Conservation (phyloP, 1,140 invertebrate species). For the Episyrphus balteatus region DNA sequence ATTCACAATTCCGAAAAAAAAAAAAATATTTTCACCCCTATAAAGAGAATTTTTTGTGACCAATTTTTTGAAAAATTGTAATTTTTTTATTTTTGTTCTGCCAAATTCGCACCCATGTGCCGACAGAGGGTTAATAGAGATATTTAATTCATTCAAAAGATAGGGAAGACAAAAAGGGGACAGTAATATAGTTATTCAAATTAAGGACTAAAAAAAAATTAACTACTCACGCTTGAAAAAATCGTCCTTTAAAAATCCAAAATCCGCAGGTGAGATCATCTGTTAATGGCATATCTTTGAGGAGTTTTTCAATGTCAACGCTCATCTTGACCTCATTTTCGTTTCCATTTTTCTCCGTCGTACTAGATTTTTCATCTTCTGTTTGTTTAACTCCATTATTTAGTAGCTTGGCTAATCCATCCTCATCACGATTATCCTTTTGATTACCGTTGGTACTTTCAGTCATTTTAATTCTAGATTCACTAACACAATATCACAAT, state of each 20-base stretch:
- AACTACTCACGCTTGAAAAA: conserved; percentile 40
- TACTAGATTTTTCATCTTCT: background rate
- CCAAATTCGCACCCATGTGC: too few species aligned
- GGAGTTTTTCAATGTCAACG: conserved; percentile 41
- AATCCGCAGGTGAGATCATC: conserved; percentile 54
- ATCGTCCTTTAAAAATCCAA: conserved; percentile 44
- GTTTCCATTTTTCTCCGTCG: conserved; percentile 13
- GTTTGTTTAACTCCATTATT: conserved; percentile 18
- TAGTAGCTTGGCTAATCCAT: conserved; percentile 14
- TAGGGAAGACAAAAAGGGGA: too few species aligned
- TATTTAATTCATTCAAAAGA: too few species aligned
- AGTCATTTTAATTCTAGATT: conserved; percentile 10
- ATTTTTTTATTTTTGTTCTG: too few species aligned
- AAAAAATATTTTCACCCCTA: too few species aligned
- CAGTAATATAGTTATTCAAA: too few species aligned
- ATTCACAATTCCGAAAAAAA: too few species aligned
- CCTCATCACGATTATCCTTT: conserved; percentile 9
- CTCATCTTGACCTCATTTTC: conserved; percentile 23
- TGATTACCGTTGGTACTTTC: conserved; percentile 13
- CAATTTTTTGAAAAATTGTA: too few species aligned
- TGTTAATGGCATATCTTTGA: conserved; percentile 41
- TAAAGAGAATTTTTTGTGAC: too few species aligned
- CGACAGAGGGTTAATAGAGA: too few species aligned
- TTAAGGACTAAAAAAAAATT: too few species aligned
- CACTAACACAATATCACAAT: background rate